Percentiles rank a stretch among this genome's conserved stretches.
Conservation (phyloP, 2,797 vertebrate species). For the Choloepus didactylus region DNA sequence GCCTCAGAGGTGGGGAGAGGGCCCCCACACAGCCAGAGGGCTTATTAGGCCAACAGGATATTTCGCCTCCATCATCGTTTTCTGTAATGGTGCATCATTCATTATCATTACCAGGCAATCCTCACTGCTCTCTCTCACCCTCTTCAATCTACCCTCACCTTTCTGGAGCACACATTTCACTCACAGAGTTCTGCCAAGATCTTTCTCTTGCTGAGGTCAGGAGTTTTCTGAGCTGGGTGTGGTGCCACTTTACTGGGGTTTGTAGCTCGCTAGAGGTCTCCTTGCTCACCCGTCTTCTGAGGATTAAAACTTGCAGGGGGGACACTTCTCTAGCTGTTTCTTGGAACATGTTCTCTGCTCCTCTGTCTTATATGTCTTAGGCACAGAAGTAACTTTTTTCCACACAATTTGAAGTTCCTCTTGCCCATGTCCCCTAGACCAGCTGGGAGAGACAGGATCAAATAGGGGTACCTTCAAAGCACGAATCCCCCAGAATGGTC, state of each 20-base stretch:
- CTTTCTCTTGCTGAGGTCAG: background rate
- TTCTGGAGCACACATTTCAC: background rate
- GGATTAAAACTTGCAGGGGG: background rate
- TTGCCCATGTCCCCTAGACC: background rate
- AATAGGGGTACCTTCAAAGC: background rate
- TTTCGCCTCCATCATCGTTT: background rate
- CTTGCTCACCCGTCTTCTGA: background rate
- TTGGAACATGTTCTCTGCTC: background rate
- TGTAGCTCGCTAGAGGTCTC: background rate
- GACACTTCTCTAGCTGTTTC: background rate
- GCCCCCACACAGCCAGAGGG: background rate
- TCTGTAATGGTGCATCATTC: background rate
- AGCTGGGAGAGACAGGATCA: background rate
- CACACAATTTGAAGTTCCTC: background rate
- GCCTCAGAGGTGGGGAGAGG: background rate
- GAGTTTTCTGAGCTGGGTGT: background rate
- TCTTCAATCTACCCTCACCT: background rate
- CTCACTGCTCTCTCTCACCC: background rate
- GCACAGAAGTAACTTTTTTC: background rate
- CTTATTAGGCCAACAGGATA: background rate
- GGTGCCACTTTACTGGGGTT: background rate
- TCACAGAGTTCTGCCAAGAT: background rate
- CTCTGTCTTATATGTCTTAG: background rate
- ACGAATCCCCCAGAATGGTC: background rate
- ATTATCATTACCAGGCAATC: background rate